phyloP scores from a whole-genome alignment of 53 echinoderm and acorn worm species.

The Astropecten irregularis region DNA sequence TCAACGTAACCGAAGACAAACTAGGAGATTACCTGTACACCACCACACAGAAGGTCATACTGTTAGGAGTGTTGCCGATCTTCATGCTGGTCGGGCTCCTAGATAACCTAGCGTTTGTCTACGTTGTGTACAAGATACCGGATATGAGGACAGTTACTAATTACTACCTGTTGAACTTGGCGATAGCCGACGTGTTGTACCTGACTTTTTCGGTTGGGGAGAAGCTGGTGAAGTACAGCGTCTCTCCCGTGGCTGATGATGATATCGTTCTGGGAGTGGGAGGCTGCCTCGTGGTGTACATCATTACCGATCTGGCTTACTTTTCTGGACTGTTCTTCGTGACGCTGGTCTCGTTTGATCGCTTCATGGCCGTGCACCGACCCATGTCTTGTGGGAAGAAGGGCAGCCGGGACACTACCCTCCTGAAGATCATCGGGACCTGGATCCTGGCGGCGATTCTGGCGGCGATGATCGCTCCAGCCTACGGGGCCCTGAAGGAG shows the following conservation, averaged over 20 bases:
- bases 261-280: constrained; percentile 52
- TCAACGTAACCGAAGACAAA: background rate
- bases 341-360: constrained; percentile 71
- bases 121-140: constrained; percentile 72
- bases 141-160: constrained; percentile 77
- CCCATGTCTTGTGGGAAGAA: constrained; percentile 52
- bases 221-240: constrained; percentile 61
- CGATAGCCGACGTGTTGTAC: constrained; percentile 72
- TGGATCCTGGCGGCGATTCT: constrained; percentile 61
- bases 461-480: constrained; percentile 59
- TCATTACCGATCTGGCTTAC: constrained; percentile 63
- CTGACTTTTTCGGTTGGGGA: constrained; percentile 72
- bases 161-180: constrained; percentile 64
- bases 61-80: constrained; percentile 54
- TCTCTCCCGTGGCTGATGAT: constrained; percentile 56
- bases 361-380: constrained; percentile 71
- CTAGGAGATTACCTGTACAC: constrained; percentile 48
- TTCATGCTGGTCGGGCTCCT: constrained; percentile 65
- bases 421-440: constrained; percentile 23
- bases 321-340: constrained; percentile 73
- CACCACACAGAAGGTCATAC: constrained; percentile 52
- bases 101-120: constrained; percentile 73
- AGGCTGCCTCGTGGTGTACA: constrained; percentile 61
- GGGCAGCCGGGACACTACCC: constrained; percentile 37
- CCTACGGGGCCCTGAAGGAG: constrained; percentile 37